phyloP scores from a whole-genome alignment of 2,797 vertebrate species.

The Peromyscus melanophrys region DNA sequence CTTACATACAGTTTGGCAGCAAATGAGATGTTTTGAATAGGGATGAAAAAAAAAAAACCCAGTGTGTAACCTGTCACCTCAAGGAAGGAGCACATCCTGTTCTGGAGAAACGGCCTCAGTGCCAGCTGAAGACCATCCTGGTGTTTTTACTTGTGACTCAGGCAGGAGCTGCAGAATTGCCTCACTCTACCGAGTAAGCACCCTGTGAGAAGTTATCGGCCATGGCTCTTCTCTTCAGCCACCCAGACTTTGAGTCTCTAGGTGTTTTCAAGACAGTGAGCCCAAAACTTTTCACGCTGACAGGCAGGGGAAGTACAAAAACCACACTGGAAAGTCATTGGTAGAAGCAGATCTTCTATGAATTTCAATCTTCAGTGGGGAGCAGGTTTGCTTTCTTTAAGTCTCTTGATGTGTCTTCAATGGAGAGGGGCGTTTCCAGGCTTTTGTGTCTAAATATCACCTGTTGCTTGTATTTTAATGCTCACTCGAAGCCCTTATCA shows the following conservation, averaged over 20 bases:
- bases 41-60: conserved; percentile 73
- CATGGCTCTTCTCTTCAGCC: not conserved
- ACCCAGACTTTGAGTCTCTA: not conserved
- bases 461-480: not conserved
- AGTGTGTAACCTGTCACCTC: conserved; percentile 81
- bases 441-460: not conserved
- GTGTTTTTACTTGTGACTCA: conserved; percentile 72
- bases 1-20: conserved; percentile 85
- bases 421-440: not conserved
- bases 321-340: not conserved
- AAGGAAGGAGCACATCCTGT: conserved; percentile 84
- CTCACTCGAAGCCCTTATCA: not conserved
- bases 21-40: conserved; percentile 84
- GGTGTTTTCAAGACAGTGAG: not conserved
- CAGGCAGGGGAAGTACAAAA: not conserved
- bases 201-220: conserved; percentile 67
- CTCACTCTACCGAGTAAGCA: conserved; percentile 24
- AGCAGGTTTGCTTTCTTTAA: not conserved
- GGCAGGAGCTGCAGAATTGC: conserved; percentile 45
- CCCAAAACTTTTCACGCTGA: not conserved
- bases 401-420: not conserved
- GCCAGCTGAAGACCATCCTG: not conserved
- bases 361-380: conserved; percentile 7
- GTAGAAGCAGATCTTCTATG: not conserved
- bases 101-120: conserved; percentile 79